Conservation (phyloP, 2,113 vertebrate species). For the Tachuris rubrigastra region DNA sequence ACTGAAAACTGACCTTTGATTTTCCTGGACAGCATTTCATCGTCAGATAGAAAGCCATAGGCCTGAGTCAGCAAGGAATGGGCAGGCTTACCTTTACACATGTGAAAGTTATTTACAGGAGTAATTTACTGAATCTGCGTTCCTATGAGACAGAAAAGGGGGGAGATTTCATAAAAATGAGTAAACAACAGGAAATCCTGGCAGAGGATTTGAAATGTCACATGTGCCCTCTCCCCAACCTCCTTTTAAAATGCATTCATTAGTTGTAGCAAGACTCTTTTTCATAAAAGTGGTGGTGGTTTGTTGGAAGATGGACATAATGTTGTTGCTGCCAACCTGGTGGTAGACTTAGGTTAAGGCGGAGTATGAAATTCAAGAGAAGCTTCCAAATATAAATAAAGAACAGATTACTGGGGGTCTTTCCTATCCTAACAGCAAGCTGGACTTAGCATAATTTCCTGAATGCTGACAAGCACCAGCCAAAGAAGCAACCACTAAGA, state of each 20-base stretch:
- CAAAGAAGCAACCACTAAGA: not conserved
- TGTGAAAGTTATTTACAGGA: slow-evolving; percentile 27
- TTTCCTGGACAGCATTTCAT: slow-evolving; percentile 37
- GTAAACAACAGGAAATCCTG: not conserved
- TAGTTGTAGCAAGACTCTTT: not conserved
- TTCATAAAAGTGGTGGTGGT: not conserved
- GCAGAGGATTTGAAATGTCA: not conserved
- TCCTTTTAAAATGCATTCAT: not conserved
- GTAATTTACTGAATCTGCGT: not conserved
- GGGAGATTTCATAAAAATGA: not conserved
- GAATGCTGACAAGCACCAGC: not conserved
- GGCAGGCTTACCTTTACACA: slow-evolving; percentile 12
- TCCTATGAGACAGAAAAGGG: not conserved
- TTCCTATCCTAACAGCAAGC: not conserved
- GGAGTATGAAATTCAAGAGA: not conserved
- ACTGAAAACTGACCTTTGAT: slow-evolving; percentile 39
- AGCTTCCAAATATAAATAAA: not conserved
- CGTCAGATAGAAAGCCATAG: not conserved
- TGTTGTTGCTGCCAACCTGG: not conserved
- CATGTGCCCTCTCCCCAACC: not conserved
- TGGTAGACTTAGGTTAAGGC: not conserved
- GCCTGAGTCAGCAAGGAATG: not conserved
- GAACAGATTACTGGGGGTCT: not conserved
- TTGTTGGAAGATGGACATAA: not conserved
- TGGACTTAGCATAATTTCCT: not conserved